Percentiles rank a stretch among this genome's conserved stretches.
Conservation (phyloP, 2,797 vertebrate species). For the Periophthalmus magnuspinnatus region DNA sequence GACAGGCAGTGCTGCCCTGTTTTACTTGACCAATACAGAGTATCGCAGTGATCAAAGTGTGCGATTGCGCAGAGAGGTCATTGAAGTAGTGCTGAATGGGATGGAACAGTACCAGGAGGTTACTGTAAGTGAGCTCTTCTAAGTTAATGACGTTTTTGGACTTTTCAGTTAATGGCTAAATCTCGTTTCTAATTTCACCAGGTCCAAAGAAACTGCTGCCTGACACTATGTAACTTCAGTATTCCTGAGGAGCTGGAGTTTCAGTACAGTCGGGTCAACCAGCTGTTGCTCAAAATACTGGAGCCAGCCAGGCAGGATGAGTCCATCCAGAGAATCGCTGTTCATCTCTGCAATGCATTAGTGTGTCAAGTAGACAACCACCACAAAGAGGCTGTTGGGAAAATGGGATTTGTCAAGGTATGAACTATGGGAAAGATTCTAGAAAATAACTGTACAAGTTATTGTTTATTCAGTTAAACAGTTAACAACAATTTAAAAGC, state of each 20-base stretch:
- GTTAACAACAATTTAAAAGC: not conserved
- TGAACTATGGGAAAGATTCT: not conserved
- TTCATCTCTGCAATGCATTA: slow-evolving; percentile 95
- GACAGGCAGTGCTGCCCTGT: slow-evolving; percentile 92
- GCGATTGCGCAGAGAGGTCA: slow-evolving; percentile 88
- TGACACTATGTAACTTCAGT: slow-evolving; percentile 97
- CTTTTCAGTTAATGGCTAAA: not conserved
- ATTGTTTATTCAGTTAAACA: not conserved
- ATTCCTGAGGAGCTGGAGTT: slow-evolving; percentile 98
- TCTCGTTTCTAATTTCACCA: slow-evolving; percentile 38
- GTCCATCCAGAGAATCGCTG: slow-evolving; percentile 97
- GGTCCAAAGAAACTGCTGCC: slow-evolving; percentile 98
- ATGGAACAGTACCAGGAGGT: slow-evolving; percentile 99
- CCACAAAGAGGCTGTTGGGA: slow-evolving; percentile 97
- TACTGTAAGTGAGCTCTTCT: slow-evolving; percentile 81
- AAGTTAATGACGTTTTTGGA: not conserved
- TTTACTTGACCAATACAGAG: slow-evolving; percentile 95
- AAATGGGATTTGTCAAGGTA: slow-evolving; percentile 99
- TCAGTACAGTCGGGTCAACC: slow-evolving; percentile 92
- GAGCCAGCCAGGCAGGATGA: slow-evolving; percentile 92
- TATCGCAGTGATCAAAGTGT: slow-evolving; percentile 93
- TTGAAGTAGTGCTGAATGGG: slow-evolving; percentile 95
- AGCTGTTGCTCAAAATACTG: slow-evolving; percentile 93
- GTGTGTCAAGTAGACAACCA: slow-evolving; percentile 99
- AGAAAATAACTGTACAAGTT: too few relatives aligned